Evolutionary conservation across 1,140 invertebrate species (phyloP), one percentile per base, ranked within the genome.

Genomic region (Papilio dardanus): DNA sequence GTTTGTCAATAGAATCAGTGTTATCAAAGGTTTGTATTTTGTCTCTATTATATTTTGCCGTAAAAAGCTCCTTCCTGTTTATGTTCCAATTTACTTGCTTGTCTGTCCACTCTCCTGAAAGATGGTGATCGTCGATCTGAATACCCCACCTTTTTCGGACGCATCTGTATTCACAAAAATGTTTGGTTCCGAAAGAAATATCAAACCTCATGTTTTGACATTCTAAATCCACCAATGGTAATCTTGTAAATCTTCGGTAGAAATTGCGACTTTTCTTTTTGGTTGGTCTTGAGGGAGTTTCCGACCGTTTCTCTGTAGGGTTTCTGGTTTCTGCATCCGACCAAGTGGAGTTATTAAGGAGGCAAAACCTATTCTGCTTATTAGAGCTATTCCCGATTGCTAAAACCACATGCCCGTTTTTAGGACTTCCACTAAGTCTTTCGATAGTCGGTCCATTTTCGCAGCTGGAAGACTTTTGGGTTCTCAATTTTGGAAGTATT

Each of bases 21-120:
- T n/a, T n/a, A n/a, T n/a, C n/a, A n/a, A n/a, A n/a, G n/a, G n/a
- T n/a, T n/a, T n/a, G n/a, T n/a, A n/a, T n/a, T n/a, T n/a, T n/a
- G n/a, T n/a, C n/a, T n/a, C n/a, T n/a, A n/a, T n/a, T n/a, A n/a
- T n/a, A n/a, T n/a, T n/a, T n/a, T n/a, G n/a, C n/a, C n/a, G 74
- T n/a, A 24, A 28, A 74, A 0, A 81, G 69, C 54, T 81, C 77
- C 21, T 81, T 81, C 24, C 21, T 6, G 31, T 81, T 81, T 76
- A 73, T 77, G 35, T 81, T 77, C 79, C 79, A 81, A 3, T 8
- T n/a, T 33, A 21, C 14, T 46, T 81, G 79, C 1, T 65, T 31
- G 2, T n/a, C 14, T 3, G 12, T 46, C 79, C 79, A 81, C 0
- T 3, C 7, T 3, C 65, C 74, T 19, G 68, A 74, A 3, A 76